Base-by-base conservation (phyloP, 2,113 vertebrate genomes). In the Podarcis muralis region DNA sequence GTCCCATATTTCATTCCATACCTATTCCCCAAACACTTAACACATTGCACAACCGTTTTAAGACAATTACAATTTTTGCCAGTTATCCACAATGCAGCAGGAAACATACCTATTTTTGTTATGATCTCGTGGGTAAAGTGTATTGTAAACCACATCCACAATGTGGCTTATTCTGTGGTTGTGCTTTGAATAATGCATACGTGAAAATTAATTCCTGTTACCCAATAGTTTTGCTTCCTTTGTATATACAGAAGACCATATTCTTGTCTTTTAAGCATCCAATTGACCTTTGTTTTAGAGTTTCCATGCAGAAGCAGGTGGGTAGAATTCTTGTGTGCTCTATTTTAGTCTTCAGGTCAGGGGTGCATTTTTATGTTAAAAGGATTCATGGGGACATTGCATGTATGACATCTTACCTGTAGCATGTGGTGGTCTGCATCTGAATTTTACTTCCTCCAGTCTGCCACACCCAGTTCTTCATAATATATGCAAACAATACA, bases 61-160 rank as follows among this genome's bases (percentile, higher is more conserved):
- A 4, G 5, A n/a, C 16, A 40, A n/a, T 62, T 80, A 79, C 22
- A 75, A 1, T 75, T n/a, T 25, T 15, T 76, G n/a, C 23, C n/a
- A 27, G 3, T 11, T 77, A 20, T 13, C 1, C 81, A 77, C 20
- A 23, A 22, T 25, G 65, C 37, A 69, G 40, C 5, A 32, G 37
- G 6, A 69, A 25, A 53, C 20, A 16, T 86, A 35, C 43, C 11
- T 30, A n/a, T 59, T 15, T 53, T 23, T 32, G 15, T 43, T n/a
- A 75, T 62, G 62, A 65, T 25, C 53, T 81, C 35, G 69, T 89
- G 83, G 27, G 27, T 75, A 75, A 32, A 22, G 37, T 13, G 37
- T n/a, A 89, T 81, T 84, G 53, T 66, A 30, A 81, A 81, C 32
- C 53, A 85, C 53, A 81, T 89, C 35, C 8, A 62, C 40, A 76